Evolutionary conservation across 2,113 vertebrate genomes (phyloP), one percentile per base, ranked within the genome.

Genomic region (Dermatemys mawii): DNA sequence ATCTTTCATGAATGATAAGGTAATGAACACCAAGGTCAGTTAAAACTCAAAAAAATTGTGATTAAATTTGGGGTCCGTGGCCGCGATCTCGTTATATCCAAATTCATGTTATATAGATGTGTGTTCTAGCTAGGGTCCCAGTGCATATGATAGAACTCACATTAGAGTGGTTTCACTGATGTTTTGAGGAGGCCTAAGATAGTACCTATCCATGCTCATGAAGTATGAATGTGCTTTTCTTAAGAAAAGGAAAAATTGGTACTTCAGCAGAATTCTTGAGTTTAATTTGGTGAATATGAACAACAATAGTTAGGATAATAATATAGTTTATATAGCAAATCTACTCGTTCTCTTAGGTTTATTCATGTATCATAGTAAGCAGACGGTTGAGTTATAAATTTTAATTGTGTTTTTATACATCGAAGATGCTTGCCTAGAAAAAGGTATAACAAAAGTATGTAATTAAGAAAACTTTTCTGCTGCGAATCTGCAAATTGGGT

Each of bases 291-390:
- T 70, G 63, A 38, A 21, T 38, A 70, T 48, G 38, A 89, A 50
- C 84, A 94, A 81, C 80, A 93, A 87, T 89, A 24, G 82, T 51
- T 79, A 76, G 93, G 84, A 94, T 96, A 92, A 92, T 86, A 94
- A 93, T 96, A 94, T 95, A 90, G 78, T 92, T 90, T 86, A 53
- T 89, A 90, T 87, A 93, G 94, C 78, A 93, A 96, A 93, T 96
- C 96, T 97, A 97, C 87, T 96, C 84, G 95, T 96, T 90, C 86
- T 97, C 88, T 96, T 95, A 95, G 94, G 83, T 94, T 92, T 96
- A 91, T 96, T 97, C 96, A 94, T 88, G 78, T 70, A 93, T 83
- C 91, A 95, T 81, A 96, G 81, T n/a, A 19, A 49, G 3, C 83
- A 94, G 87, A 95, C 6, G 93, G 53, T 1, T 83, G 88, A 93